Base-by-base conservation (phyloP, 2,888 invertebrate genomes). In the Bimastos eiseni region DNA sequence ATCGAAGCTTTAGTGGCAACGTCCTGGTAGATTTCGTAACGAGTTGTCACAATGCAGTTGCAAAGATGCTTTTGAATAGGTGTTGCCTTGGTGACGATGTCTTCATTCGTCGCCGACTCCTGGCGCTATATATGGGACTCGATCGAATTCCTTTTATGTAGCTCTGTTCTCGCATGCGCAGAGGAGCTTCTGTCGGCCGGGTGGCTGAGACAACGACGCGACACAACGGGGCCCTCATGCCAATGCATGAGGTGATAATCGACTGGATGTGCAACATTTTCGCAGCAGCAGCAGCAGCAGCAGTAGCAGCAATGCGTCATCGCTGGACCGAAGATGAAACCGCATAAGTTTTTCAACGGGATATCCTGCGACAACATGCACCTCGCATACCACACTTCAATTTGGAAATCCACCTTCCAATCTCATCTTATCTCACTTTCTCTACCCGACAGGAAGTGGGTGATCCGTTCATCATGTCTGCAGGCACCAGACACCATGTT, bases 11-110 rank as follows among this genome's bases (percentile, higher is more conserved):
- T 13, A 41, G 41, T 49, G 49, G 6, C 13, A n/a, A 8, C n/a
- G 70, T 17, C 70, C n/a, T 70, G 70, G 17, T 70, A n/a, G 70
- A 70, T 70, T 70, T n/a, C n/a, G 70, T n/a, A n/a, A 13, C 70
- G 1, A 24, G 24, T 5, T 21, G 3, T 15, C 8, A 8, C 30
- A 0, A n/a, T 30, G 13, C 70, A 49, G 24, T 24, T n/a, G 70
- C n/a, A 70, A n/a, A n/a, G 70, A 70, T 11, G 70, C 4, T 30
- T n/a, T 70, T 70, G n/a, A n/a, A 17, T 8, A 70, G 24, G 30
- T n/a, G 70, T n/a, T 70, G 70, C n/a, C 70, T 70, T 70, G 70
- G 70, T n/a, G 70, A 70, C 70, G 70, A 70, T n/a, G 70, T 70
- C 70, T n/a, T 70, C n/a, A 70, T 6, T 70, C 70, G 8, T 15